A percentile compares a stretch with the other conserved stretches of the same genome.
Evolutionary conservation across 2,888 invertebrate species (phyloP).

Genomic region (Pantelozetes paolii): DNA sequence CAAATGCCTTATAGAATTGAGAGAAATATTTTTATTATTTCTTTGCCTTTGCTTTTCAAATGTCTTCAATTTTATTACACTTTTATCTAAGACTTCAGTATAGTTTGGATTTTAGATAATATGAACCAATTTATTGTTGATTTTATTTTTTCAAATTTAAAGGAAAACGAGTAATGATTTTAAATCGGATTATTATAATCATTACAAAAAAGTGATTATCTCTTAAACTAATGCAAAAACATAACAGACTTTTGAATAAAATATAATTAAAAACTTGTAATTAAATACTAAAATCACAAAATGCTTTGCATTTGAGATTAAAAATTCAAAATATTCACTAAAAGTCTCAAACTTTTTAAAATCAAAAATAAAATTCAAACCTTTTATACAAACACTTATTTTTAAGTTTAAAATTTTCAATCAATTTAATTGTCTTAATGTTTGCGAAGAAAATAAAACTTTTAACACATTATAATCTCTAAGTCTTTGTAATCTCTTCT

Average conservation of each 20-base stretch:
- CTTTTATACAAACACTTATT: no score
- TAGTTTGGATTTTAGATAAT: slow-evolving; percentile 16
- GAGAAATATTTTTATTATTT: not conserved
- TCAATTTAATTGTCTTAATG: no score
- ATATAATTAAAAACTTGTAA: no score
- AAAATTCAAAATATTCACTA: no score
- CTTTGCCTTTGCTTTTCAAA: not conserved
- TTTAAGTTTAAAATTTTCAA: no score
- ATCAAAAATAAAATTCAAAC: no score
- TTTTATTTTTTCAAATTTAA: not conserved
- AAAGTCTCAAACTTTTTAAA: no score
- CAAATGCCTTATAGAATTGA: not conserved
- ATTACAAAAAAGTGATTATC: not conserved
- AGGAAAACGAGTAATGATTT: not conserved
- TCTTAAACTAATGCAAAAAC: not conserved
- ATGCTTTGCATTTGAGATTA: no score
- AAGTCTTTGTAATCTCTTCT: no score
- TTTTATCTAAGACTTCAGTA: not conserved
- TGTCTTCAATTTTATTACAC: not conserved
- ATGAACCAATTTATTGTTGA: not conserved
- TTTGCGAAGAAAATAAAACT: no score
- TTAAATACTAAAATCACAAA: no score
- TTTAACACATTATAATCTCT: no score
- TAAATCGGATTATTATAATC: not conserved
- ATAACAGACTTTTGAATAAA: not conserved